A percentile compares a stretch with the other conserved stretches of the same genome.
These are phyloP conservation scores for Tiliqua scincoides DNA, from an alignment of 2,113 vertebrate species.

Conservation along the genomic window DNA sequence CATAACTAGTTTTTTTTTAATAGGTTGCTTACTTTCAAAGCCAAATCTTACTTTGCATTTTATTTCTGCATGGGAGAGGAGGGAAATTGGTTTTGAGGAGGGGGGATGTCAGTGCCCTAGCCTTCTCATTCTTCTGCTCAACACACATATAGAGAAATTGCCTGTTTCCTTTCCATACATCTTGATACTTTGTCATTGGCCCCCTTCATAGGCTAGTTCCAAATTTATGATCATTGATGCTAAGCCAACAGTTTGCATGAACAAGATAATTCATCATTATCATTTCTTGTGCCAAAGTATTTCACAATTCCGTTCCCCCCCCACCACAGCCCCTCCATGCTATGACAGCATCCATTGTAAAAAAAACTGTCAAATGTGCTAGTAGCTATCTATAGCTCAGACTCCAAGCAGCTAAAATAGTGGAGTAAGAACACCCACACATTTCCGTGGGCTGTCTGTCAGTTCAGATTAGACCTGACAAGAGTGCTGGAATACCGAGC, in stretches of 20 bases:
- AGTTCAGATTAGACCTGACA: conserved; percentile 53
- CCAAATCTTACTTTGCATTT: too few relatives aligned
- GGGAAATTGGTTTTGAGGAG: too few relatives aligned
- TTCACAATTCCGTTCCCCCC: conserved; percentile 8
- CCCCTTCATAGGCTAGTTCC: not conserved
- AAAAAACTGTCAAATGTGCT: conserved; percentile 29
- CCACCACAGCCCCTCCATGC: not conserved
- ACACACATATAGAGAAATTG: too few relatives aligned
- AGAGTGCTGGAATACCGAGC: conserved; percentile 50
- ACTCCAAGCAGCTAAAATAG: conserved; percentile 49
- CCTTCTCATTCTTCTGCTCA: too few relatives aligned
- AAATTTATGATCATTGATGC: not conserved
- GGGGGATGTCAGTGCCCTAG: too few relatives aligned
- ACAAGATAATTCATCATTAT: conserved; percentile 49
- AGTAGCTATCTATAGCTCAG: conserved; percentile 68
- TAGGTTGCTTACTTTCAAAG: too few relatives aligned
- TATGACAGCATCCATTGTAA: conserved; percentile 52
- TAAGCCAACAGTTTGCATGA: conserved; percentile 32
- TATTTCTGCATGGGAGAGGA: too few relatives aligned
- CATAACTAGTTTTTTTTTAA: too few relatives aligned
- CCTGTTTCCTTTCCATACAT: too few relatives aligned
- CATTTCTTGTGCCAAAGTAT: conserved; percentile 42
- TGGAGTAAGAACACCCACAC: conserved; percentile 64
- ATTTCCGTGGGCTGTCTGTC: conserved; percentile 67
- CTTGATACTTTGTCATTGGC: not conserved